Evolutionary conservation across 2,888 invertebrate genomes (phyloP).

Genomic region (Hoplodrina blanda): DNA sequence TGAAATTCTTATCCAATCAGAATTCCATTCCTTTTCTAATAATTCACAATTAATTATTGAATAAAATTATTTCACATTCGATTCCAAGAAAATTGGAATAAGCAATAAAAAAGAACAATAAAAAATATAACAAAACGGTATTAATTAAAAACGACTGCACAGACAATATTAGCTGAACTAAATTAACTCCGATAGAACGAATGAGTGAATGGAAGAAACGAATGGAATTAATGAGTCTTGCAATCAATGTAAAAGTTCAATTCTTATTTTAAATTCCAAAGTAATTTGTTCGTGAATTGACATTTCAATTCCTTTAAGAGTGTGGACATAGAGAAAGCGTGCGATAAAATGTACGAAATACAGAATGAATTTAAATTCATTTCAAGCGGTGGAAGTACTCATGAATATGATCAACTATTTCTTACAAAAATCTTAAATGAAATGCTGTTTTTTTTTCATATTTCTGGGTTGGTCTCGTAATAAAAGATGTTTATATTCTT

Average conservation of each 20-base stretch:
- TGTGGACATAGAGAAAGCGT: slow-evolving; percentile 16
- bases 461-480: no score
- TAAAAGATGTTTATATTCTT: no score
- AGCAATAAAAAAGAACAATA: slow-evolving; percentile 21
- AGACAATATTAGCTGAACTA: slow-evolving; percentile 58
- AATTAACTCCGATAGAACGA: slow-evolving; percentile 62
- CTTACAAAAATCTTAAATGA: no score
- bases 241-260: slow-evolving; percentile 67
- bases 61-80: slow-evolving; percentile 21
- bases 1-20: slow-evolving; percentile 13
- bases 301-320: slow-evolving; percentile 61
- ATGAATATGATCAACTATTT: no score
- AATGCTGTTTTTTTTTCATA: no score
- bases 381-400: no score
- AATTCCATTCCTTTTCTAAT: slow-evolving; percentile 14
- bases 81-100: slow-evolving; percentile 27
- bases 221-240: slow-evolving; percentile 67
- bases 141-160: slow-evolving; percentile 52
- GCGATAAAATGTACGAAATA: slow-evolving; percentile 9
- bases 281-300: slow-evolving; percentile 65
- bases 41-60: slow-evolving; percentile 4
- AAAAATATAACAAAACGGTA: slow-evolving; percentile 22
- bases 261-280: slow-evolving; percentile 67
- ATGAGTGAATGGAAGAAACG: slow-evolving; percentile 60
- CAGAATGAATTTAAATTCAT: neutral